These are phyloP conservation scores for Scaptodrosophila lebanonensis DNA, from an alignment of 1,140 invertebrate species.

Conservation along the genomic window DNA sequence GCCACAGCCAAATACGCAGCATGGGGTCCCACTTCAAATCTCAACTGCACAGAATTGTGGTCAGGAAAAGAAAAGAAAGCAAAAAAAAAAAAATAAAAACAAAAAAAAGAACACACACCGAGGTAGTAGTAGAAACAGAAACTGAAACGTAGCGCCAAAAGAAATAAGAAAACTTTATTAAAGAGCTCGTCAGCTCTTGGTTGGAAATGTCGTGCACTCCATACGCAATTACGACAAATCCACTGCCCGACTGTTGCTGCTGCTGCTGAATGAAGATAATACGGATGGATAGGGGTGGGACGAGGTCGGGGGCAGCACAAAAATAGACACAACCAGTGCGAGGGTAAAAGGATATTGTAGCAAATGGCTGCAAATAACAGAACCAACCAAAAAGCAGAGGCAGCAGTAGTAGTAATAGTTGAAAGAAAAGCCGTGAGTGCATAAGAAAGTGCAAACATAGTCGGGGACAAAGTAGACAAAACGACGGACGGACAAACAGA, in stretches of 20 bases:
- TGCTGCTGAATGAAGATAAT: slow-evolving; percentile 51
- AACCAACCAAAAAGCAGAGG: slow-evolving; percentile 8
- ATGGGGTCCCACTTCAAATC: slow-evolving; percentile 62
- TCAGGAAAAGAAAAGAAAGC: slow-evolving; percentile 17
- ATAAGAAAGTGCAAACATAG: slow-evolving; percentile 21
- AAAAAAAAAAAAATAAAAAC: slow-evolving; percentile 17
- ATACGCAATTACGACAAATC: slow-evolving; percentile 70
- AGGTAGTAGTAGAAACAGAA: slow-evolving; percentile 14
- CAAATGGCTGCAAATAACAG: slow-evolving; percentile 43
- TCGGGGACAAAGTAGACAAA: not conserved
- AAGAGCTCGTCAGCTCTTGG: slow-evolving; percentile 42
- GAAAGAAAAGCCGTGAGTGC: slow-evolving; percentile 7
- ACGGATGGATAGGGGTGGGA: slow-evolving; percentile 53
- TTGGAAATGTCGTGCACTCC: slow-evolving; percentile 38
- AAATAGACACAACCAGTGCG: not conserved
- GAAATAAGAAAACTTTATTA: slow-evolving; percentile 53
- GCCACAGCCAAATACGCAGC: slow-evolving; percentile 41
- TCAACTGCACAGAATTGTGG: slow-evolving; percentile 25
- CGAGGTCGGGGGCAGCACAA: slow-evolving; percentile 48
- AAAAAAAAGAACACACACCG: not conserved
- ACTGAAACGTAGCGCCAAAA: slow-evolving; percentile 18
- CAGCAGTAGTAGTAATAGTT: slow-evolving; percentile 12
- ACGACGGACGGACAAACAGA: slow-evolving; percentile 25
- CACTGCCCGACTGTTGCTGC: slow-evolving; percentile 28
- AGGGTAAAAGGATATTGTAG: slow-evolving; percentile 61